Percentiles rank a stretch among this genome's conserved stretches.
Conservation (phyloP, 2,113 vertebrate species). For the Pseudopipra pipra region DNA sequence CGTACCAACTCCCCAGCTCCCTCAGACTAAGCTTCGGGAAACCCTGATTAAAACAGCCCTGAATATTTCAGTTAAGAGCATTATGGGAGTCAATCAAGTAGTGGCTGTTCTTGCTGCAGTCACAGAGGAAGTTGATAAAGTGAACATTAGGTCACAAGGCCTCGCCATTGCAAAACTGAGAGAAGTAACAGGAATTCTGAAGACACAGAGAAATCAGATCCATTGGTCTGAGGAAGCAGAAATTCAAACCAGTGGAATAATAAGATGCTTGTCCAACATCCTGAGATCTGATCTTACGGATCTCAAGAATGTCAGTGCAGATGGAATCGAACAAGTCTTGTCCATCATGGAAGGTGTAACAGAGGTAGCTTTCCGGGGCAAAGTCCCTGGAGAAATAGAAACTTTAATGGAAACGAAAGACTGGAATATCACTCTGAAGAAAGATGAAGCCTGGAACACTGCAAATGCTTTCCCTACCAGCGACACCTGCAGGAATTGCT, state of each 20-base stretch:
- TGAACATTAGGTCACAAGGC: not conserved
- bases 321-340: not conserved
- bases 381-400: conserved; percentile 63
- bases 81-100: conserved; percentile 62
- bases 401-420: conserved; percentile 37
- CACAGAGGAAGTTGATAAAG: conserved; percentile 22
- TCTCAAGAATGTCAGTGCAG: not conserved
- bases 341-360: conserved; percentile 34
- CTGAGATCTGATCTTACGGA: conserved; percentile 39
- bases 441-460: conserved; percentile 21
- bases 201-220: not conserved
- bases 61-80: not conserved
- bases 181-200: conserved; percentile 28
- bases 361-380: conserved; percentile 42
- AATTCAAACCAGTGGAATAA: conserved; percentile 59
- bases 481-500: conserved; percentile 30
- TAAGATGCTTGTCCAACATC: conserved; percentile 61
- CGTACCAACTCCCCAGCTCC: not conserved
- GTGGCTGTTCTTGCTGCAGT: conserved; percentile 42
- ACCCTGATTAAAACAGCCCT: conserved; percentile 37
- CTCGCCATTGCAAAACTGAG: not conserved
- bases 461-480: not conserved
- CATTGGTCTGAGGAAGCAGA: conserved; percentile 54
- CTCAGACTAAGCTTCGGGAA: conserved; percentile 16
- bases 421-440: conserved; percentile 67